Conservation (phyloP, 2,113 vertebrate species). For the Hyperopisus bebe region DNA sequence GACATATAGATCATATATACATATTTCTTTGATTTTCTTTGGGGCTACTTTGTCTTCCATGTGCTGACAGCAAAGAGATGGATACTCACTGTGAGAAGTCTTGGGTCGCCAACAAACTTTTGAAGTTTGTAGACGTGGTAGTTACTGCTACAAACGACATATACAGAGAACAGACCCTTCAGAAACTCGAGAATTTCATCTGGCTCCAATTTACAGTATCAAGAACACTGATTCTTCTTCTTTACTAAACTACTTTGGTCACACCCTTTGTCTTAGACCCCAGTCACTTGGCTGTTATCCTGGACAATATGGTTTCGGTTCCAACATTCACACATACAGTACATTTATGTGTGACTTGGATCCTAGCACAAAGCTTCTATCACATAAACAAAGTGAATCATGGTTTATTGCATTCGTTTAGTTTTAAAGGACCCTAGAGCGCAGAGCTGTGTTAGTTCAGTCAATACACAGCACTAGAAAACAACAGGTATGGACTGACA, state of each 20-base stretch:
- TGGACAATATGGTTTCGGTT: neutral
- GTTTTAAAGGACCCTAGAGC: conserved; percentile 4
- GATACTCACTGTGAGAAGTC: neutral
- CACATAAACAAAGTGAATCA: neutral
- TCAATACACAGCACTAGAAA: neutral
- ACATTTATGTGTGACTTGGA: neutral
- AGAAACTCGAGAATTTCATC: neutral
- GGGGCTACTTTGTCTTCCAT: neutral
- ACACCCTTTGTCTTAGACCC: neutral
- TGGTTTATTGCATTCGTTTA: conserved; percentile 15
- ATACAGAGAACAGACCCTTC: neutral
- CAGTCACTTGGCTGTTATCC: neutral
- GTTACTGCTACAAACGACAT: neutral
- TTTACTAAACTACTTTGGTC: neutral
- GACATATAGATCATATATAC: neutral
- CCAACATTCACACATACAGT: neutral
- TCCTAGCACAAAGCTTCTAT: neutral
- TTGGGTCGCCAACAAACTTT: neutral
- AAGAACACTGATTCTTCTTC: neutral
- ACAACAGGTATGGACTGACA: neutral
- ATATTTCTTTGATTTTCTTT: neutral
- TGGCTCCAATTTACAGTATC: neutral
- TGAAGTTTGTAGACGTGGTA: neutral
- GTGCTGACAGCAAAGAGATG: neutral
- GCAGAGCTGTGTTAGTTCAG: neutral